Percentiles rank a stretch among this genome's conserved stretches.
Evolutionary conservation across 92 coral and sea anemone species (phyloP).

Genomic region (Porites lobata): DNA sequence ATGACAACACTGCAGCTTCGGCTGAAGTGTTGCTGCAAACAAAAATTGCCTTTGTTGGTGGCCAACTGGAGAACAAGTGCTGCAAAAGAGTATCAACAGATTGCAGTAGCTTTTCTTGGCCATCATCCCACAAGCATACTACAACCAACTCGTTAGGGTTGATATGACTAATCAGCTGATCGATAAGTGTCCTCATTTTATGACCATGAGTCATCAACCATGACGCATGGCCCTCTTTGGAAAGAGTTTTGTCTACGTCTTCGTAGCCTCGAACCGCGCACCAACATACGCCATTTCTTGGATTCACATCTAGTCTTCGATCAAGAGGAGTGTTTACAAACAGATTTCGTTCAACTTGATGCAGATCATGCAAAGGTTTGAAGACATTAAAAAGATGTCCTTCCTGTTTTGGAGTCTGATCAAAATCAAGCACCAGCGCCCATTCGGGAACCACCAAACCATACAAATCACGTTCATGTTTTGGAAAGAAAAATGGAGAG

Average conservation of each 20-base stretch:
- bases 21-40: conserved; percentile 62
- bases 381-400: conserved; percentile 71
- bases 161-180: conserved; percentile 71
- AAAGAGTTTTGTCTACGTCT: conserved; percentile 71
- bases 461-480: conserved; percentile 68
- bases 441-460: conserved; percentile 87
- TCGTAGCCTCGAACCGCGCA: conserved; percentile 85
- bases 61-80: conserved; percentile 64
- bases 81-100: conserved; percentile 68
- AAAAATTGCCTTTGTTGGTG: conserved; percentile 67
- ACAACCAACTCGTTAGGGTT: conserved; percentile 76
- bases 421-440: conserved; percentile 84
- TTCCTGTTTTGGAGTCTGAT: conserved; percentile 69
- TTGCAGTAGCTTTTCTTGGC: conserved; percentile 65
- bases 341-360: conserved; percentile 83
- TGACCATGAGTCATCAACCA: conserved; percentile 81
- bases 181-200: conserved; percentile 55
- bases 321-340: conserved; percentile 73
- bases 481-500: conserved; percentile 71
- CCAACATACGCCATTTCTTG: conserved; percentile 86
- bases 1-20: conserved; percentile 5
- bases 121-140: conserved; percentile 77
- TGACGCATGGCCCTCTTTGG: conserved; percentile 67
- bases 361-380: conserved; percentile 69
- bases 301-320: conserved; percentile 74